Evolutionary conservation across 2,888 invertebrate species (phyloP), one percentile per base, ranked within the genome.

Genomic region (Monopis laevigella): DNA sequence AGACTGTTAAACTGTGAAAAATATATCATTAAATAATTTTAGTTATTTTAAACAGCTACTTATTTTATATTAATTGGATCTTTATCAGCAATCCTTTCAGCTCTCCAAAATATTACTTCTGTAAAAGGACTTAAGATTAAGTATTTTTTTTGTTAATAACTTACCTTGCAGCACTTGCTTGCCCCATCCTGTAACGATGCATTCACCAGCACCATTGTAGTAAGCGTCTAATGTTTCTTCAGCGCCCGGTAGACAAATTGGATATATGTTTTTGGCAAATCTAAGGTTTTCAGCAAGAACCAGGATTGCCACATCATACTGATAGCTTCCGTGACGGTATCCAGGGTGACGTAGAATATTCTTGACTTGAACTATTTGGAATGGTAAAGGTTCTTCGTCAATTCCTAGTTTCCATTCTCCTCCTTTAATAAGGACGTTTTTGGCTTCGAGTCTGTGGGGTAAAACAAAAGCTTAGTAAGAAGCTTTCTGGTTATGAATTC

Each of bases 351-450:
- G 62, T 0, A 87, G 82, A 42, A 92, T 87, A 2, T 82, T 82
- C 14, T 85, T 84, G 7, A 90, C 92, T 39, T 87, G 86, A 0
- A 88, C 82, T 42, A 91, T 87, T 64, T 92, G 90, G 84, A 89
- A 90, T 0, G 90, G 88, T 10, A 89, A 71, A 0, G 91, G 92
- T 52, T 92, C 92, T 40, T 89, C 89, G 48, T 90, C 90, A 51
- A 89, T 87, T 32, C 90, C 91, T 2, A 93, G 75, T 55, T 90
- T 89, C 90, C 91, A 92, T 83, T 91, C 92, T 0, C 93, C 93
- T 1, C 88, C 88, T 58, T 92, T 92, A 51, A 92, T 85, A 0
- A 89, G 80, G 0, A 92, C 77, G 56, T 91, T 88, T 49, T 75
- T 77, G 10, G 89, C 84, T 17, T 75, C 65, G 2, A 87, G 65